phyloP scores from a whole-genome alignment of 2,113 vertebrate species.

The Origma solitaria region DNA sequence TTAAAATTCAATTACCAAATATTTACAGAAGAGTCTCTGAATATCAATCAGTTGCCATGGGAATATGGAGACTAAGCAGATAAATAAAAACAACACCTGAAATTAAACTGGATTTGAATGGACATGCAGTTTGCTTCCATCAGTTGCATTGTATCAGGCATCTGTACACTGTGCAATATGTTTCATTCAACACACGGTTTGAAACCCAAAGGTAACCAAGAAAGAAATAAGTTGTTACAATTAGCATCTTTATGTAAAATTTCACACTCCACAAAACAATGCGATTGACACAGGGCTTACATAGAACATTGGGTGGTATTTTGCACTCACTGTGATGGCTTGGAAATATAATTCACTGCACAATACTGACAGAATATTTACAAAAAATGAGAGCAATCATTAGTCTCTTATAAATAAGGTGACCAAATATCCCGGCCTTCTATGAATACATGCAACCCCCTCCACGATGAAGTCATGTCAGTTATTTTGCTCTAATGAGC shows the following conservation, averaged over 20 bases:
- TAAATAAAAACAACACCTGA: slow-evolving; percentile 15
- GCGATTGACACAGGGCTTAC: slow-evolving; percentile 40
- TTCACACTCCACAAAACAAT: slow-evolving; percentile 54
- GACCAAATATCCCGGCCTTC: slow-evolving; percentile 46
- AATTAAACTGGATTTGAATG: neutral
- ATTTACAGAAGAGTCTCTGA: slow-evolving; percentile 24
- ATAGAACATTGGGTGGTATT: slow-evolving; percentile 24
- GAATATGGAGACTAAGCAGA: slow-evolving; percentile 14
- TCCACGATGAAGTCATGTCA: neutral
- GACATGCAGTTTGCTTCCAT: slow-evolving; percentile 29
- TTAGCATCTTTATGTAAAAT: slow-evolving; percentile 51
- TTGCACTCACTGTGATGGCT: slow-evolving; percentile 32
- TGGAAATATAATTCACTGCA: slow-evolving; percentile 56
- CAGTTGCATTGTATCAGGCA: slow-evolving; percentile 32
- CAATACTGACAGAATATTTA: slow-evolving; percentile 58
- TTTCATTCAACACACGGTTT: slow-evolving; percentile 44
- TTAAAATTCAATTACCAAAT: neutral
- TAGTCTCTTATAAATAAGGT: slow-evolving; percentile 63
- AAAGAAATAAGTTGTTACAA: slow-evolving; percentile 17
- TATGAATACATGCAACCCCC: neutral
- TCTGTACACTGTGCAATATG: slow-evolving; percentile 4
- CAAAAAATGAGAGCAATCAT: slow-evolving; percentile 39
- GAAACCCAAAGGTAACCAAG: slow-evolving; percentile 34
- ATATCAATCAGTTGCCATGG: slow-evolving; percentile 8
- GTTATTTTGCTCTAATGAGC: neutral